Percentiles rank a stretch among this genome's conserved stretches.
Conservation (phyloP, 1,140 invertebrate species). For the Sycobia sp. region DNA sequence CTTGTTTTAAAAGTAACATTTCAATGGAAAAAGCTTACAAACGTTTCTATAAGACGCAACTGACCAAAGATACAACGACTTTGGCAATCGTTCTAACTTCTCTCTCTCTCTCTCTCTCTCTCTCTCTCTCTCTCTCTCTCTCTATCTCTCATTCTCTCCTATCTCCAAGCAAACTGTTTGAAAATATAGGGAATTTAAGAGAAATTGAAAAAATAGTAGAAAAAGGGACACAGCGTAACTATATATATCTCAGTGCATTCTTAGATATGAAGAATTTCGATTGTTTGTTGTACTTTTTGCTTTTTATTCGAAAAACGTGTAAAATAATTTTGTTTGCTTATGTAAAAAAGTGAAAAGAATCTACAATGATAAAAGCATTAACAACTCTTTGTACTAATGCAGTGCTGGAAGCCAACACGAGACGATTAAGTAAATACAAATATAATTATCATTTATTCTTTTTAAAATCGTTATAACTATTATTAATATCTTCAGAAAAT, state of each 20-base stretch:
- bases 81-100: constrained; percentile 13
- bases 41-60: constrained; percentile 13
- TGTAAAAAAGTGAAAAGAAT: constrained; percentile 7
- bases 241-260: constrained; percentile 36
- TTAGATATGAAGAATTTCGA: constrained; percentile 27
- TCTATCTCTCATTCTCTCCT: no score
- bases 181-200: constrained; percentile 12
- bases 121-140: no score
- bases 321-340: constrained; percentile 10
- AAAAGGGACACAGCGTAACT: constrained; percentile 44
- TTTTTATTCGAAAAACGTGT: no score
- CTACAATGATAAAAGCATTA: constrained; percentile 24
- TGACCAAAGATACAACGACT: neutral
- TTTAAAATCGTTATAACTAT: constrained; percentile 17
- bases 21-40: neutral
- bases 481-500: constrained; percentile 25
- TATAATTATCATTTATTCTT: constrained; percentile 32
- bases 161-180: constrained; percentile 15
- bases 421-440: constrained; percentile 21
- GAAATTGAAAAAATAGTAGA: constrained; percentile 43
- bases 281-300: constrained; percentile 34
- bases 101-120: no score
- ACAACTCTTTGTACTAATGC: constrained; percentile 26
- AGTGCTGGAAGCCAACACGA: constrained; percentile 27
- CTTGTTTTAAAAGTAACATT: constrained; percentile 21